Evolutionary conservation across 1,140 invertebrate species (phyloP), one percentile per base, ranked within the genome.

Genomic region (Diuraphis noxia): DNA sequence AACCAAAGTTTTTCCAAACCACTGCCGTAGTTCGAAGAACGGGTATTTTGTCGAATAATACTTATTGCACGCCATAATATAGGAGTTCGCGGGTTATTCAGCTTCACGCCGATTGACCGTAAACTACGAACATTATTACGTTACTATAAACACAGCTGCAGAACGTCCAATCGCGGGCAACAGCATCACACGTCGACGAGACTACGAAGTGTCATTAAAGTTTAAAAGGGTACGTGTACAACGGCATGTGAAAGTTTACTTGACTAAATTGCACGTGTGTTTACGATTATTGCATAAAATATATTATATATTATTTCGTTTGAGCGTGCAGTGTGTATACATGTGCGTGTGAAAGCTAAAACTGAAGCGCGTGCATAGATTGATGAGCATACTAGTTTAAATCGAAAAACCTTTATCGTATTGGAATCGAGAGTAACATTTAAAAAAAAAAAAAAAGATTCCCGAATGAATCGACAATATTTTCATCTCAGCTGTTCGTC

Each of bases 401-500:
- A 63, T n/a, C 4, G 30, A 84, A n/a, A 46, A 43, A 84, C 82
- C 82, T 84, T 43, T 34, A 7, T 7, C 10, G 25, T 6, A 84
- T 23, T 17, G 30, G 79, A 81, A 25, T 81, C 34, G 19, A 23
- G 72, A 79, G 34, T 36, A 79, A 79, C 1, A 36, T 36, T n/a
- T n/a, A n/a, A n/a, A n/a, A n/a, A n/a, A 6, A 56, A 19, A 81
- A 40, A 41, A 72, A 89, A 89, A 72, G 81, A 81, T 17, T 81
- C 19, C n/a, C 77, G 43, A 46, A 77, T 91, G 89, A 91, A 91
- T 91, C 89, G 46, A 91, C 89, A 91, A 52, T 91, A 82, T 91
- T 91, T 91, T 23, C 89, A 91, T 52, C 89, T 82, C 89, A 82
- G 89, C 77, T 52, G 89, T 91, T 82, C 77, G 89, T 90, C 88